phyloP scores from a whole-genome alignment of 2,113 vertebrate species.

The Butorides virescens region DNA sequence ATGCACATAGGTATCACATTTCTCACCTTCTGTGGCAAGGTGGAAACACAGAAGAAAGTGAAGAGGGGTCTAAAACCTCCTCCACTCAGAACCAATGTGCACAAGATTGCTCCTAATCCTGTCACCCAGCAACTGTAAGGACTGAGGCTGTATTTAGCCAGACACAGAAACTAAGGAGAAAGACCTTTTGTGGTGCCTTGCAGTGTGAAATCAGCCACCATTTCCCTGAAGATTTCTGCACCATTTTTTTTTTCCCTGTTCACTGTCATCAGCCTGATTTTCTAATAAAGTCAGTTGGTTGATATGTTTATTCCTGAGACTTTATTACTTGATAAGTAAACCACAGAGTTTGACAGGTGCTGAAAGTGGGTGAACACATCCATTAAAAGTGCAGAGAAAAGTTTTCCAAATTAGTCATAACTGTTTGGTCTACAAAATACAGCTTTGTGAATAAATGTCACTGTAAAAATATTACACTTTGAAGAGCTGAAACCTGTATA shows the following conservation, averaged over 20 bases:
- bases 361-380: not conserved
- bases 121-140: not conserved
- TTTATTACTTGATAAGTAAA: not conserved
- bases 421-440: not conserved
- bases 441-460: not conserved
- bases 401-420: not conserved
- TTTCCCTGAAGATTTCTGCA: not conserved
- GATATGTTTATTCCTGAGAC: not conserved
- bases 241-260: not conserved
- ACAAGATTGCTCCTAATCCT: not conserved
- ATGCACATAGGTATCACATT: not conserved
- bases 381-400: not conserved
- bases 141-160: not conserved
- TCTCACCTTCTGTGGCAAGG: not conserved
- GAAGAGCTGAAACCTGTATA: not conserved
- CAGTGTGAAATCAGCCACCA: not conserved
- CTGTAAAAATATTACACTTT: not conserved
- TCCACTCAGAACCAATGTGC: not conserved
- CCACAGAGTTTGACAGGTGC: fast-evolving
- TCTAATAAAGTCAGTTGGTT: not conserved
- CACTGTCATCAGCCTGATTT: not conserved
- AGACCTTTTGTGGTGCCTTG: not conserved
- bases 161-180: not conserved
- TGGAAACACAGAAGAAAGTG: not conserved
- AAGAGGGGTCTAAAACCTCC: not conserved